Evolutionary conservation across 2,888 invertebrate species (phyloP), one percentile per base, ranked within the genome.

Genomic region (Hemicrepidius hirtus): DNA sequence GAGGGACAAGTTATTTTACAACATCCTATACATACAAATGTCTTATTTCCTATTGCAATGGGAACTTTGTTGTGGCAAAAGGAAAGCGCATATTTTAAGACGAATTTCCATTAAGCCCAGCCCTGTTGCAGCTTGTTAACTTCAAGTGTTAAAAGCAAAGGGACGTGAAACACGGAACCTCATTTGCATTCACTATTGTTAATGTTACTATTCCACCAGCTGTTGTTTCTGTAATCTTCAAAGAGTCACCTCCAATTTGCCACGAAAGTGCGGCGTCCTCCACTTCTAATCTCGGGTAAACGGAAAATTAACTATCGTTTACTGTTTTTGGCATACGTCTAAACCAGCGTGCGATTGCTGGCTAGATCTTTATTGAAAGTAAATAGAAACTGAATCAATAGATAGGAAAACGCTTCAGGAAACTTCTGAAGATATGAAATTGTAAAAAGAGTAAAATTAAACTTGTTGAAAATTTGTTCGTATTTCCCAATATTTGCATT

Each of bases 61-160:
- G n/a, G n/a, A n/a, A n/a, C n/a, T n/a, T n/a, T n/a, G n/a, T n/a
- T n/a, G n/a, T n/a, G n/a, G n/a, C n/a, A n/a, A n/a, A n/a, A n/a
- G n/a, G n/a, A n/a, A n/a, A n/a, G n/a, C n/a, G n/a, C n/a, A 28
- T 13, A 49, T n/a, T 37, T 60, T 44, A 21, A n/a, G 41, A 24
- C 24, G 60, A 60, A 60, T 60, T 44, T 60, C 21, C 44, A 60
- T 60, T 60, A 60, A 60, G 16, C 41, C 60, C 60, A 44, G 16
- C 41, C 60, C 60, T 60, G 60, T 60, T 60, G 44, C 21, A 44
- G 46, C 57, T 68, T 68, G 57, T 59, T 68, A 60, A 68, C 44
- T 59, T 37, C 46, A 59, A 57, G 68, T 68, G 68, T 68, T 68
- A 68, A 68, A 68, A 68, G 67, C 68, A 57, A 68, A 68, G 41